Conservation (phyloP, 2,113 vertebrate genomes). For the Prietella phreatophila region DNA sequence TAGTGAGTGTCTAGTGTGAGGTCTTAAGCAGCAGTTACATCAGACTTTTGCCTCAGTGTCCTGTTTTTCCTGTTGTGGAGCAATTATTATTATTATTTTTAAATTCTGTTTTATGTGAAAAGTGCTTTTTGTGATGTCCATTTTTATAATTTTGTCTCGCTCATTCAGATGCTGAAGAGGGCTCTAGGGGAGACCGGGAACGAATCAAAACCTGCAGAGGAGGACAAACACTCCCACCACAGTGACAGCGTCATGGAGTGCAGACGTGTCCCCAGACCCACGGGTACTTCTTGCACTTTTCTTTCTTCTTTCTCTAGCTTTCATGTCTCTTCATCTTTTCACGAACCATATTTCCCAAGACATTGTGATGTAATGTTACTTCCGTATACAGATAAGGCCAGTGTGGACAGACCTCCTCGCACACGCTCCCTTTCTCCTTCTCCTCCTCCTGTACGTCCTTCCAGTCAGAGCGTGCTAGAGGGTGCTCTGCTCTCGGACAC, state of each 20-base stretch:
- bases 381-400: slow-evolving; percentile 54
- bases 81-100: no score
- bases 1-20: slow-evolving; percentile 67
- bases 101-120: not conserved
- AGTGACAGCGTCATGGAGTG: slow-evolving; percentile 82
- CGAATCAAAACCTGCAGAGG: slow-evolving; percentile 64
- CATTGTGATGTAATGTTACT: not conserved
- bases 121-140: not conserved
- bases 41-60: not conserved
- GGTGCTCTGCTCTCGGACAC: slow-evolving; percentile 49
- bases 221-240: slow-evolving; percentile 80
- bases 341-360: not conserved
- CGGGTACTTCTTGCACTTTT: slow-evolving; percentile 65
- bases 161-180: slow-evolving; percentile 83
- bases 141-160: slow-evolving; percentile 10
- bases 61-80: not conserved
- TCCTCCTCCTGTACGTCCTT: slow-evolving; percentile 58
- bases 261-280: slow-evolving; percentile 57
- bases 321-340: not conserved
- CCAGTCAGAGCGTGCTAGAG: slow-evolving; percentile 52
- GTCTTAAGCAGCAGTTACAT: not conserved
- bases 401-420: slow-evolving; percentile 47
- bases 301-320: not conserved
- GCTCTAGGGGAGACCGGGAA: slow-evolving; percentile 70
- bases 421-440: slow-evolving; percentile 78